Percentiles rank a stretch among this genome's conserved stretches.
phyloP scores from a whole-genome alignment of 2,888 invertebrate genomes.

The Tenthredo mesomela region DNA sequence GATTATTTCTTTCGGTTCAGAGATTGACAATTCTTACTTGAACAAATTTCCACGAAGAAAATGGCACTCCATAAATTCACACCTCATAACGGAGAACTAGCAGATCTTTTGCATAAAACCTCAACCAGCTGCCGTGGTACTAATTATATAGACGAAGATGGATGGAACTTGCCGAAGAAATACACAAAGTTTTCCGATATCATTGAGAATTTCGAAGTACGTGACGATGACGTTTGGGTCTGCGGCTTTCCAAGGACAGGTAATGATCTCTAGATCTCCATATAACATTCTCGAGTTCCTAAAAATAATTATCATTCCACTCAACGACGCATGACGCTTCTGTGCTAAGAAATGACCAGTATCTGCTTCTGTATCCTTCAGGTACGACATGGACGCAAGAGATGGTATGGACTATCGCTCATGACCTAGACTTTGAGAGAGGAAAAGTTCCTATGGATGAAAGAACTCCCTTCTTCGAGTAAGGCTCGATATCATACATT shows the following conservation, averaged over 20 bases:
- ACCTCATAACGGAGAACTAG: conserved; percentile 57
- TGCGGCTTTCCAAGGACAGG: conserved; percentile 79
- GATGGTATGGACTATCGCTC: conserved; percentile 82
- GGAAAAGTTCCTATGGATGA: conserved; percentile 80
- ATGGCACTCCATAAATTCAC: background rate
- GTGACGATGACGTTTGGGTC: conserved; percentile 78
- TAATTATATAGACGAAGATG: conserved; percentile 71
- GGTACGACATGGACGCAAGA: too few species aligned
- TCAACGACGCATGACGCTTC: too few species aligned
- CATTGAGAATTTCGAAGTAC: conserved; percentile 74
- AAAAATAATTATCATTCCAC: too few species aligned
- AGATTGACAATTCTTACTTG: too few species aligned
- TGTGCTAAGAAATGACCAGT: too few species aligned
- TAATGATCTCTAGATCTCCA: conserved; percentile 57
- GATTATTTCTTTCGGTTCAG: too few species aligned
- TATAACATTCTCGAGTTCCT: too few species aligned
- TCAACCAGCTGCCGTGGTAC: conserved; percentile 65
- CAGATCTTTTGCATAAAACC: conserved; percentile 62
- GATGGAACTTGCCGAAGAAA: conserved; percentile 75
- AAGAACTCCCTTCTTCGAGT: conserved; percentile 84
- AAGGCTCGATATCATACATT: background rate
- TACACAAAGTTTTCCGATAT: conserved; percentile 70
- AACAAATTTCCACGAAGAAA: background rate
- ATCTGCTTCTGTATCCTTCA: too few species aligned
- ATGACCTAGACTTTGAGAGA: conserved; percentile 81